Conservation (phyloP, 2,888 invertebrate genomes). For the Dromius quadrimaculatus region DNA sequence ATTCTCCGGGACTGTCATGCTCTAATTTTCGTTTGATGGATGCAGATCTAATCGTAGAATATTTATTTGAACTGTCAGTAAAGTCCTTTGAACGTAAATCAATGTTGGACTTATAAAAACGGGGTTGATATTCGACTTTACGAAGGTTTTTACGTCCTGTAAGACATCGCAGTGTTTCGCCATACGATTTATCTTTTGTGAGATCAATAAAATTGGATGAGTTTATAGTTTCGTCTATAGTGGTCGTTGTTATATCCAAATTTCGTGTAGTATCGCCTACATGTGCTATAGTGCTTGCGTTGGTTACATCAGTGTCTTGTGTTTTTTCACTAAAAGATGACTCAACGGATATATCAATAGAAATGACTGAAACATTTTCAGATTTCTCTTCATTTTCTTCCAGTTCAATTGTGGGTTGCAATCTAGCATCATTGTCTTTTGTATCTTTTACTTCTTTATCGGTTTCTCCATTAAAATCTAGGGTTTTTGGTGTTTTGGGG, state of each 20-base stretch:
- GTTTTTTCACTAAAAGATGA: conserved; percentile 20
- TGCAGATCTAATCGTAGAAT: conserved; percentile 54
- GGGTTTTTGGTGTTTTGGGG: conserved; percentile 63
- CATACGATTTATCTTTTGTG: conserved; percentile 59
- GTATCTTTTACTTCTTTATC: conserved; percentile 39
- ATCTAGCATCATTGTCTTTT: conserved; percentile 16
- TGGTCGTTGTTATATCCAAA: conserved; percentile 57
- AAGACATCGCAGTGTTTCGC: conserved; percentile 59
- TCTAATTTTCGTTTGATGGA: conserved; percentile 61
- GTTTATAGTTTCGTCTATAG: conserved; percentile 54
- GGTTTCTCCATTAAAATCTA: conserved; percentile 54
- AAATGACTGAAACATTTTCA: neutral
- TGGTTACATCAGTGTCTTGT: conserved; percentile 47
- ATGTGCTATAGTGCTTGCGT: conserved; percentile 35
- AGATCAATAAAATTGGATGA: conserved; percentile 56
- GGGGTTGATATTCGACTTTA: conserved; percentile 55
- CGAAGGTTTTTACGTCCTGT: conserved; percentile 55
- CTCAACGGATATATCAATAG: conserved; percentile 3
- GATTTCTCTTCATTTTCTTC: conserved; percentile 1
- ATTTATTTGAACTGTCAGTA: conserved; percentile 1
- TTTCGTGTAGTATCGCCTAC: conserved; percentile 60
- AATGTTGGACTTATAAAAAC: conserved; percentile 56
- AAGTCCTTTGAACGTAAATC: conserved; percentile 34
- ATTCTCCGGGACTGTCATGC: conserved; percentile 59
- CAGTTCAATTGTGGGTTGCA: neutral